Evolutionary conservation across 2,113 vertebrate genomes (phyloP), one percentile per base, ranked within the genome.

Genomic region (Condylura cristata): DNA sequence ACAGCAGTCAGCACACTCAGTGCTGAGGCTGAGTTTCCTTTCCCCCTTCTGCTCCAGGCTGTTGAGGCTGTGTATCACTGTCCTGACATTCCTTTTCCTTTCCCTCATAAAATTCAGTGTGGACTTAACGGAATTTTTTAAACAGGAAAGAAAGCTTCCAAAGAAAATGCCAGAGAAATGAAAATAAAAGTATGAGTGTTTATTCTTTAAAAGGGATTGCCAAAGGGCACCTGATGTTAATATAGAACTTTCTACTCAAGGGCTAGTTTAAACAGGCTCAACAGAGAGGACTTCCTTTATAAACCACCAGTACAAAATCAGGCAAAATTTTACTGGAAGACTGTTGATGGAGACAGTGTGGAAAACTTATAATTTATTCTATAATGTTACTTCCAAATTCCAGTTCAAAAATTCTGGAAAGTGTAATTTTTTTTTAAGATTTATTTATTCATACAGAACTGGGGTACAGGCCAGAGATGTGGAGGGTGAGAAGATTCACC

Each of bases 131-230:
- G 22, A 91, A 90, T 48, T 80, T 92, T 96, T 96, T 74, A 94
- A 96, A 93, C 65, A 96, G 80, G 92, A 95, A 97, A 92, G 87
- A 65, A 91, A 87, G 51, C 72, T 90, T 90, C 87, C 93, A 97
- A 95, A 96, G 87, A 97, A 97, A 97, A 93, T 90, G 63, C 53
- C 78, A 86, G 61, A 81, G 72, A 96, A 96, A 95, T 86, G 65
- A 94, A 97, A 97, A 89, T 63, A 86, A 95, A 93, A 89, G 58
- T 91, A 61, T 6, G 61, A 68, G 22, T 86, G 56, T 91, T 93
- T 91, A 92, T 61, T 96, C 44, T 96, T 96, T 94, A 91, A 88
- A 94, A 83, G 32, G 46, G 87, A 61, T n/a, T 96, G 87, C 68
- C 89, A 91, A 70, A 78, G 53, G 90, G 88, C 51, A 87, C 68